A percentile compares a stretch with the other conserved stretches of the same genome.
These are phyloP conservation scores for Agrenia bidenticulata DNA, from an alignment of 2,888 invertebrate species.

Conservation along the genomic window DNA sequence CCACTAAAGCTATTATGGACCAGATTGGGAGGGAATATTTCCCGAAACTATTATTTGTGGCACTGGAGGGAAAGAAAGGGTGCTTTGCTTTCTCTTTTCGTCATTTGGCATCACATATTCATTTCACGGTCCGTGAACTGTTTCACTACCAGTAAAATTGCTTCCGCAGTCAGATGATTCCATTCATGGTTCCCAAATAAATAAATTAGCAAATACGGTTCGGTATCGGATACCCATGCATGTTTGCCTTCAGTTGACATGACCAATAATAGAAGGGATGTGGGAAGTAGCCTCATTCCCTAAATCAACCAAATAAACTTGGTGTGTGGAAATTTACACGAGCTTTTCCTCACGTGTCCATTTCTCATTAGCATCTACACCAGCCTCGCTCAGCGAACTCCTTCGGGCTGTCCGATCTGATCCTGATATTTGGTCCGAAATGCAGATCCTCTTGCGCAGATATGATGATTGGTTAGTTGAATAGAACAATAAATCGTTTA, in stretches of 20 bases:
- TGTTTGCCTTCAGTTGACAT: no score
- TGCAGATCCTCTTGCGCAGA: slow-evolving; percentile 49
- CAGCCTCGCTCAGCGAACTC: slow-evolving; percentile 47
- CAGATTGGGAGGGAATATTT: no score
- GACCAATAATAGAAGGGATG: not conserved
- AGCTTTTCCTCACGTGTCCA: not conserved
- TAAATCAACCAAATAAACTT: not conserved
- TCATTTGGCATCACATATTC: slow-evolving; percentile 33
- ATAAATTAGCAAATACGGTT: not conserved
- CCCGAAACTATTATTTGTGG: no score
- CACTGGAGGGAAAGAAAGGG: no score
- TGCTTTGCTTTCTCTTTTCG: not conserved
- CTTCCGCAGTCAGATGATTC: slow-evolving; percentile 26
- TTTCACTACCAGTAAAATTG: slow-evolving; percentile 30
- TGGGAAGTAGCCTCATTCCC: not conserved
- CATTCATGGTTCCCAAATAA: slow-evolving; percentile 16
- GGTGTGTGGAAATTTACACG: not conserved
- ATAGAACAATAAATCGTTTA: no score
- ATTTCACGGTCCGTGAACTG: slow-evolving; percentile 40
- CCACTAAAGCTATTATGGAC: no score
- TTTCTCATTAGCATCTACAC: not conserved
- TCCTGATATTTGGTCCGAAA: slow-evolving; percentile 51
- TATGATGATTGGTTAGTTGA: slow-evolving; percentile 49
- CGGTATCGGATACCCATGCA: no score
- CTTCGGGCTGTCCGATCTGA: slow-evolving; percentile 51